Evolutionary conservation across 2,797 vertebrate genomes (phyloP), one percentile per base, ranked within the genome.

Genomic region (Gambelia wislizenii): DNA sequence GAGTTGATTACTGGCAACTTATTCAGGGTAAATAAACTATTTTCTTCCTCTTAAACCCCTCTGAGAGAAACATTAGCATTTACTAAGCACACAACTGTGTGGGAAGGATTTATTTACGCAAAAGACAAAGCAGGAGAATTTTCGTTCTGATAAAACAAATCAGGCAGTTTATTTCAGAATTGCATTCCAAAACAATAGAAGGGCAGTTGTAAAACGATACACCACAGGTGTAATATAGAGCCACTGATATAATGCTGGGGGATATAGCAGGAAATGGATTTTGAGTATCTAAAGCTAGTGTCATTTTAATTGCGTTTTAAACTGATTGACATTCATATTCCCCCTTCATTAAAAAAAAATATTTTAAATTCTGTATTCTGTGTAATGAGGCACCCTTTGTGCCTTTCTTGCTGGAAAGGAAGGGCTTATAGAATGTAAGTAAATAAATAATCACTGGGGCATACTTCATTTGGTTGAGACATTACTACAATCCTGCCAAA

Each of bases 1-100:
- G 89, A 89, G 75, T 92, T 47, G 10, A 2, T 90, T 42, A 4
- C 85, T 83, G 64, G 69, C 14, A 14, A 89, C 49, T 90, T 30
- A 1, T 79, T 89, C 84, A 91, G 36, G n/a, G 72, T 87, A 92
- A 91, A 96, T 87, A 90, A 95, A 61, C 9, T 72, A 56, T 89
- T 93, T 92, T 85, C 36, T 89, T 89, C 87, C 86, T 87, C 85
- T 88, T 79, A 82, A 92, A 82, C 30, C 61, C 47, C 44, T 70
- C 44, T 20, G 76, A 93, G 93, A 89, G 89, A 93, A 93, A 75
- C 8, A 54, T 83, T 82, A 86, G 49, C 59, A 36, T 77, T 67
- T 89, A 36, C 27, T 77, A 87, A 92, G 80, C 30, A 64, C 84
- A 42, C 74, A n/a, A 9, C 56, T 54, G 22, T 16, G 70, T 89